A percentile compares a stretch with the other conserved stretches of the same genome.
phyloP scores from a whole-genome alignment of 2,797 vertebrate genomes.

The Microcaecilia unicolor region DNA sequence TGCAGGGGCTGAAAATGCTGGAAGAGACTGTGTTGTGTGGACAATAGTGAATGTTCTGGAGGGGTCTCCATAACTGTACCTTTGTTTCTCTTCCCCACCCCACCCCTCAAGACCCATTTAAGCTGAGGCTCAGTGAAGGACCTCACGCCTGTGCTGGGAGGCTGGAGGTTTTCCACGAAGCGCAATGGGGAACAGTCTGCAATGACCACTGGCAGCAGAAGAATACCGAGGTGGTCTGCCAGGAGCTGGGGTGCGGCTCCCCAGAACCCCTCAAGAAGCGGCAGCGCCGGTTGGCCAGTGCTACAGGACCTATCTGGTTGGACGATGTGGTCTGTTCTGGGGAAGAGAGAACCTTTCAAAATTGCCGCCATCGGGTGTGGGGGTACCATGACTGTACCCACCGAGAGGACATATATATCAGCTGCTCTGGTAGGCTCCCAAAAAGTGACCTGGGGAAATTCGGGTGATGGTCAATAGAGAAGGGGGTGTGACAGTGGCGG shows the following conservation, averaged over 20 bases:
- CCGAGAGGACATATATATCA: slow-evolving; percentile 21
- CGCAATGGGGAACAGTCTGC: slow-evolving; percentile 32
- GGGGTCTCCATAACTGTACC: no score
- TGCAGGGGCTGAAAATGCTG: no score
- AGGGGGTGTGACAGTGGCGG: no score
- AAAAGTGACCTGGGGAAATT: no score
- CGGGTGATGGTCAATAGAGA: no score
- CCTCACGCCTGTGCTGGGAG: background rate
- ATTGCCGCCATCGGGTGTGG: slow-evolving; percentile 26
- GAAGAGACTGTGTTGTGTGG: no score
- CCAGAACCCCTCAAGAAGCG: rapidly evolving
- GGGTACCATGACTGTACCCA: slow-evolving; percentile 26
- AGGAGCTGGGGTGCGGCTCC: slow-evolving; percentile 18
- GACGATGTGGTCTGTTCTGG: slow-evolving; percentile 26
- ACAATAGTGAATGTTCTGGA: no score
- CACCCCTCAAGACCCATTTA: slow-evolving; percentile 27
- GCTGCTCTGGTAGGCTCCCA: slow-evolving; percentile 18
- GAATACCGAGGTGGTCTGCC: slow-evolving; percentile 17
- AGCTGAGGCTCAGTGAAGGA: slow-evolving; percentile 14
- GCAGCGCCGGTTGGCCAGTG: background rate
- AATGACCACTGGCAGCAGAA: slow-evolving; percentile 22
- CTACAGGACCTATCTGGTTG: slow-evolving; percentile 26
- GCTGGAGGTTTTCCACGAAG: slow-evolving; percentile 17
- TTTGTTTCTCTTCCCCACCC: no score
- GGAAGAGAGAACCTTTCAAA: slow-evolving; percentile 13